These are phyloP conservation scores for Oedothorax gibbosus DNA, from an alignment of 1,140 invertebrate species.

Conservation along the genomic window DNA sequence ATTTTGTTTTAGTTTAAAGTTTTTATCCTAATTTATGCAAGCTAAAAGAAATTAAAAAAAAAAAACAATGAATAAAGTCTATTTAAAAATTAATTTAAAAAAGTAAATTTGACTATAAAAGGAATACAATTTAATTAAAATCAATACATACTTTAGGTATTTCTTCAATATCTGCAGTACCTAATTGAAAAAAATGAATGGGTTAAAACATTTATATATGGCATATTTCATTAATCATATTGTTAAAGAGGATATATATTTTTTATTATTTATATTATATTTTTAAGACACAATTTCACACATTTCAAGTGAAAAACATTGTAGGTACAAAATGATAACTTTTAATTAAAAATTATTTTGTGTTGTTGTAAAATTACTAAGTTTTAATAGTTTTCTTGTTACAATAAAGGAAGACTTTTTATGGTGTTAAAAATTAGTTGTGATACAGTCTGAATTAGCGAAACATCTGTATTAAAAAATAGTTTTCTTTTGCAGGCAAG, in stretches of 20 bases:
- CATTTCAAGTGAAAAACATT: background rate
- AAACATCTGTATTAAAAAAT: no score
- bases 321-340: background rate
- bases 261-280: no score
- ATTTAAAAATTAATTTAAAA: background rate
- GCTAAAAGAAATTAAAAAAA: background rate
- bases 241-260: no score
- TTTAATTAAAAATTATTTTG: background rate
- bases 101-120: background rate
- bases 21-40: background rate
- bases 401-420: no score
- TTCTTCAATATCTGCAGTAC: slow-evolving; percentile 48
- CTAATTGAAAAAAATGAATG: background rate
- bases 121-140: background rate
- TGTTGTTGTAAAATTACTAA: background rate
- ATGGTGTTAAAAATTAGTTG: no score
- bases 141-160: slow-evolving; percentile 39
- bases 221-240: no score
- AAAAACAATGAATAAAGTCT: background rate
- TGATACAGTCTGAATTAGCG: no score
- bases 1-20: background rate
- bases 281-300: no score
- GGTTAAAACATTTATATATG: background rate
- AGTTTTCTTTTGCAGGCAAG: no score
- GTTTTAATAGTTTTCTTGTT: background rate